Percentiles rank a stretch among this genome's conserved stretches.
These are phyloP conservation scores for Willisornis vidua DNA, from an alignment of 2,113 vertebrate species.

Conservation along the genomic window DNA sequence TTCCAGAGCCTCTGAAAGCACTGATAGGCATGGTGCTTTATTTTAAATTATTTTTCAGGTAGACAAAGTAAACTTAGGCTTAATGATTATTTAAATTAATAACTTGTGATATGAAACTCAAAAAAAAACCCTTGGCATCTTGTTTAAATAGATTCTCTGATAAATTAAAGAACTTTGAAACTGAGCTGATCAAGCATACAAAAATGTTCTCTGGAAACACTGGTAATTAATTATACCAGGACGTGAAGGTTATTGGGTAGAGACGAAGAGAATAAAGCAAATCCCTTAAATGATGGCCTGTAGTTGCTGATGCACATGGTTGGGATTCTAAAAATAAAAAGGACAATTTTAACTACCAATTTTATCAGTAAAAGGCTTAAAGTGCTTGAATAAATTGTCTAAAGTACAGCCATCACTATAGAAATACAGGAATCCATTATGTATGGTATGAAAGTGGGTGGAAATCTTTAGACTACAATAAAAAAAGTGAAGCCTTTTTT, in stretches of 20 bases:
- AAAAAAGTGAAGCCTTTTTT: not conserved
- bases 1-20: not conserved
- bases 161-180: not conserved
- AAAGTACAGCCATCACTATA: not conserved
- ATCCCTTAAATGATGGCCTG: not conserved
- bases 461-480: not conserved
- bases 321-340: slow-evolving; percentile 25
- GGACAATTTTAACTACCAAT: not conserved
- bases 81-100: not conserved
- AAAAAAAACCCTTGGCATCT: not conserved
- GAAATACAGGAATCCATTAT: not conserved
- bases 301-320: not conserved
- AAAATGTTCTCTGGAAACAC: not conserved
- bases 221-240: not conserved
- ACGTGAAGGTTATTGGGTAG: not conserved
- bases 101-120: not conserved
- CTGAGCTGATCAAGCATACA: not conserved
- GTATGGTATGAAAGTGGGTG: not conserved
- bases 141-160: not conserved
- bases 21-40: not conserved
- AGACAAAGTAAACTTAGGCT: not conserved
- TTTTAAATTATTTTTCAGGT: not conserved
- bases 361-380: slow-evolving; percentile 34
- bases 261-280: not conserved
- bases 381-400: slow-evolving; percentile 31